A percentile compares a stretch with the other conserved stretches of the same genome.
Evolutionary conservation across 2,113 vertebrate genomes (phyloP).

Genomic region (Coturnix japonica): DNA sequence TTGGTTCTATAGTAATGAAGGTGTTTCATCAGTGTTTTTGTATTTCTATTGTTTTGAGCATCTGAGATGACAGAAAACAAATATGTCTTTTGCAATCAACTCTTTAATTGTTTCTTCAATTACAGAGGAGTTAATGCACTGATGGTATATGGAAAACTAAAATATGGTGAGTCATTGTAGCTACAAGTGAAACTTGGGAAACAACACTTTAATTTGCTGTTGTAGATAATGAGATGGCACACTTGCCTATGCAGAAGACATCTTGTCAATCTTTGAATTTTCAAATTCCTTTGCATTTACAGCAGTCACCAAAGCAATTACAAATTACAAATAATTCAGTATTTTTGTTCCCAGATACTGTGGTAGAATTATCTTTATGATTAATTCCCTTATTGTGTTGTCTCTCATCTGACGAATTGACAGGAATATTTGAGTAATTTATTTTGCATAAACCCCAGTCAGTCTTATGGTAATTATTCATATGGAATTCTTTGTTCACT

Average conservation of each 20-base stretch:
- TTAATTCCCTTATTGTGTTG: conserved; percentile 7
- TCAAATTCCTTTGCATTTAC: neutral
- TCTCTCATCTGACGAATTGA: neutral
- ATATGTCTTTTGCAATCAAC: neutral
- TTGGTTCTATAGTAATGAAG: neutral
- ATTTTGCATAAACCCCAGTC: conserved; percentile 11
- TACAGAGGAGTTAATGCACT: neutral
- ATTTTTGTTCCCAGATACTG: neutral
- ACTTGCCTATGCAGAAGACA: neutral
- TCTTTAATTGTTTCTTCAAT: neutral
- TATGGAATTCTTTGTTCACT: conserved; percentile 7
- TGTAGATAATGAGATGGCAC: neutral
- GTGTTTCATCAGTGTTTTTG: neutral
- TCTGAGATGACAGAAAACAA: neutral
- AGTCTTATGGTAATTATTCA: neutral
- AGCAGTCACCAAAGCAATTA: neutral
- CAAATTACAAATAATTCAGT: neutral
- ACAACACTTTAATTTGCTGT: neutral
- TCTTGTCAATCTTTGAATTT: neutral
- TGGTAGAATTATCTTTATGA: neutral
- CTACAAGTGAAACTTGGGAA: neutral
- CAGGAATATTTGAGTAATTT: neutral
- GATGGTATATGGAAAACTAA: neutral
- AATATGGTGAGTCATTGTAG: neutral
- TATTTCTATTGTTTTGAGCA: neutral